A percentile compares a stretch with the other conserved stretches of the same genome.
phyloP scores from a whole-genome alignment of 2,888 invertebrate genomes.

The Thereva nobilitata region DNA sequence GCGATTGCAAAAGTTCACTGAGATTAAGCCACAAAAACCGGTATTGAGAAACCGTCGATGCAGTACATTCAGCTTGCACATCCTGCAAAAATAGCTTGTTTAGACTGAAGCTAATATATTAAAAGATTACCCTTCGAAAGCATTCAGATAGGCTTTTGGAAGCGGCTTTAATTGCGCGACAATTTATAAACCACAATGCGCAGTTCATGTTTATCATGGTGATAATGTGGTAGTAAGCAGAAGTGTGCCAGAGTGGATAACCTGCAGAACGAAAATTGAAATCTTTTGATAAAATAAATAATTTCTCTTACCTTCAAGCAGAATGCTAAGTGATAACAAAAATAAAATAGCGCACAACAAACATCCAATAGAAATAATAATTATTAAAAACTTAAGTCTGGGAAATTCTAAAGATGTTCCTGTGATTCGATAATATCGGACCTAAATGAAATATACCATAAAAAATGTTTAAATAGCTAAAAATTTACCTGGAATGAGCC shows the following conservation, averaged over 20 bases:
- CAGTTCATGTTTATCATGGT: constrained; percentile 73
- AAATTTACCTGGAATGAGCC: constrained; percentile 65
- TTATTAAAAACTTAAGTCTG: constrained; percentile 64
- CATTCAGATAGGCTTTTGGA: constrained; percentile 62
- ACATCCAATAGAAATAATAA: constrained; percentile 66
- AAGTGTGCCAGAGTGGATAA: constrained; percentile 65
- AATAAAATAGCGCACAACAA: constrained; percentile 65
- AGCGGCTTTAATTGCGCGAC: constrained; percentile 66
- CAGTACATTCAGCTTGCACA: constrained; percentile 61
- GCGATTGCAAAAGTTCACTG: constrained; percentile 66
- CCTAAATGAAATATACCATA: constrained; percentile 50
- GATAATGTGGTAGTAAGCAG: constrained; percentile 62
- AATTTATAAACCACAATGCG: constrained; percentile 70
- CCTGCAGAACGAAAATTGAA: constrained; percentile 50
- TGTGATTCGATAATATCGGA: constrained; percentile 63
- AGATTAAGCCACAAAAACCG: constrained; percentile 68
- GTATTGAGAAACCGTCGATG: constrained; percentile 65
- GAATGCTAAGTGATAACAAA: constrained; percentile 62
- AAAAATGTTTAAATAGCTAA: neutral
- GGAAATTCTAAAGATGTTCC: constrained; percentile 67
- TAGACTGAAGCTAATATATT: neutral
- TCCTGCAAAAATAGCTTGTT: constrained; percentile 58
- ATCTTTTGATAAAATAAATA: neutral
- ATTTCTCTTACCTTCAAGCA: constrained; percentile 15
- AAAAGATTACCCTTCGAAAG: constrained; percentile 57